Conservation (phyloP, 2,888 invertebrate genomes). For the Tetranychus piercei region DNA sequence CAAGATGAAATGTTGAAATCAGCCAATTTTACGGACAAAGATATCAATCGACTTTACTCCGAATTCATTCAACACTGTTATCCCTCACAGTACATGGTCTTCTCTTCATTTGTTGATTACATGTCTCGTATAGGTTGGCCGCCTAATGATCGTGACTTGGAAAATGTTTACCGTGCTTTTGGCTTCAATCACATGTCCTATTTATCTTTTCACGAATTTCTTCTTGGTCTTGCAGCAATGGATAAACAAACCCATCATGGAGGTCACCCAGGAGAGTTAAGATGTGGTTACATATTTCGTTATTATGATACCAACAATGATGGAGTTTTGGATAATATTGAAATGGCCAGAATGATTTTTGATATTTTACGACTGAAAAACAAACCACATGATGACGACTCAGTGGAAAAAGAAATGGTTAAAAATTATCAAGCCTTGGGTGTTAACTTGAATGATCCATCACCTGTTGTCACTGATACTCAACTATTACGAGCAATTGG, state of each 20-base stretch:
- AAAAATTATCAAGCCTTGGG: conserved; percentile 11
- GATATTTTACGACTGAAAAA: conserved; percentile 10
- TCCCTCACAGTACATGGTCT: conserved; percentile 17
- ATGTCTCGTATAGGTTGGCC: conserved; percentile 19
- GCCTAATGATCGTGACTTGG: conserved; percentile 8
- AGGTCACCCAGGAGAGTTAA: conserved; percentile 45
- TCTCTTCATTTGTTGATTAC: conserved; percentile 18
- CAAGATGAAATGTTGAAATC: conserved; percentile 19
- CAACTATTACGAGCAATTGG: conserved; percentile 38
- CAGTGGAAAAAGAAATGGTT: conserved; percentile 6
- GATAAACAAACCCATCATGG: conserved; percentile 38
- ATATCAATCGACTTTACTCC: conserved; percentile 15
- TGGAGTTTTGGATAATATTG: conserved; percentile 8
- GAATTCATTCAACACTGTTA: conserved; percentile 21
- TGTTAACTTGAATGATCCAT: not conserved
- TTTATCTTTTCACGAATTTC: conserved; percentile 34
- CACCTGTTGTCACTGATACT: conserved; percentile 8
- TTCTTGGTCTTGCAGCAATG: conserved; percentile 42
- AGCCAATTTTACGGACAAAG: conserved; percentile 8
- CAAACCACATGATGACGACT: not conserved
- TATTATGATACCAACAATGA: conserved; percentile 33
- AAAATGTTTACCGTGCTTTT: conserved; percentile 18
- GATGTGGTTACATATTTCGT: conserved; percentile 51
- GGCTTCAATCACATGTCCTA: not conserved
- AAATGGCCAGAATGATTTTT: conserved; percentile 6